Evolutionary conservation across 2,113 vertebrate species (phyloP), one percentile per base, ranked within the genome.

Genomic region (Anarhynchus alexandrinus): DNA sequence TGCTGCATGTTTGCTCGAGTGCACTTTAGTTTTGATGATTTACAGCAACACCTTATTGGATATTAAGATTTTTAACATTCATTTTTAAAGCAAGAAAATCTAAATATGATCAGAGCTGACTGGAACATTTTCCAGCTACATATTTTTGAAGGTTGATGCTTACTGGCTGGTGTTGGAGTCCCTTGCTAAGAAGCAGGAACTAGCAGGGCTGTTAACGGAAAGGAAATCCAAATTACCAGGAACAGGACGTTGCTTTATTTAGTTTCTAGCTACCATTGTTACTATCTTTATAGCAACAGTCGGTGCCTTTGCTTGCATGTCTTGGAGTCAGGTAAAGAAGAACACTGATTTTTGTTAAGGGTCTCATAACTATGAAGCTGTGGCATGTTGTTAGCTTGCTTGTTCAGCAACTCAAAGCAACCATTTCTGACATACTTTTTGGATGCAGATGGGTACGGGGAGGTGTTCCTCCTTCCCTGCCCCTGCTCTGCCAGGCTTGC

Each of bases 1-100:
- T 42, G 40, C 9, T 8, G 32, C 5, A 0, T 34, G 21, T 42
- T 66, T 29, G 45, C 40, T 10, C 1, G 23, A 42, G 11, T 1
- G n/a, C 15, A 1, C n/a, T 40, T 32, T 1, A 14, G 22, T 51
- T 43, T 17, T 20, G 30, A 3, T 16, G n/a, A 51, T 30, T 51
- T 45, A 26, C 29, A 30, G 51, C 12, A 42, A 22, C 9, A 34
- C 27, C n/a, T 51, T 6, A 12, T 3, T 43, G 47, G 38, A 12
- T 42, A 40, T 12, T 8, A 43, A 59, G 54, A 6, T 34, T 64
- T 57, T 54, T n/a, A 14, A 15, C 15, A 10, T 8, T 34, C 40
- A 25, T 25, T 77, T 85, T 61, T 66, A 61, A 66, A 90, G 65
- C 22, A 40, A 38, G 42, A 77, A 89, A 65, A 49, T 26, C 45